phyloP scores from a whole-genome alignment of 2,888 invertebrate species.

The Rotaria sp. region DNA sequence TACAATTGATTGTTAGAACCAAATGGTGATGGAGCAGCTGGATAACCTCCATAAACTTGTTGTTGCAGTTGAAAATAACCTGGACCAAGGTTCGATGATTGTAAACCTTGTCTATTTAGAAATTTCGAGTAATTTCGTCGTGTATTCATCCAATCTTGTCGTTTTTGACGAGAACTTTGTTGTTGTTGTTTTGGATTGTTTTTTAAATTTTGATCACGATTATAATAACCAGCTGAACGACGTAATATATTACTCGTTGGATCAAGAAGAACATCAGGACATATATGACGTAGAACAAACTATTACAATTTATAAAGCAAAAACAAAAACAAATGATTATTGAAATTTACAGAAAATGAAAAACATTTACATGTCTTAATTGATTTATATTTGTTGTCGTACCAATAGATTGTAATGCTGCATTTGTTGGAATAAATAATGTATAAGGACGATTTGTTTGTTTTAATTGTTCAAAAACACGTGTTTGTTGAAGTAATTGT shows the following conservation, averaged over 20 bases:
- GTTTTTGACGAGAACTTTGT: neutral
- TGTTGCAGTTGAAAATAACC: neutral
- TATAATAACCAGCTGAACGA: neutral
- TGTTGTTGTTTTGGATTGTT: neutral
- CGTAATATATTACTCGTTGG: neutral
- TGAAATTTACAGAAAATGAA: neutral
- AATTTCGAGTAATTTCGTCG: neutral
- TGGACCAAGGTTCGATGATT: neutral
- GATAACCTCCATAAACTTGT: neutral
- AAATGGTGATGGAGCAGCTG: neutral
- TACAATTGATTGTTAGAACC: neutral
- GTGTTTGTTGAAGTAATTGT: conserved; percentile 15
- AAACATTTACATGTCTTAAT: neutral
- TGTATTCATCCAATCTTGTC: neutral
- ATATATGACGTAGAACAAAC: conserved; percentile 28
- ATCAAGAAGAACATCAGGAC: conserved; percentile 25
- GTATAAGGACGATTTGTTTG: neutral
- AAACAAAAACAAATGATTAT: neutral
- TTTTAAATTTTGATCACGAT: neutral
- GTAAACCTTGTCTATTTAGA: neutral
- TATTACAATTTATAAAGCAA: neutral
- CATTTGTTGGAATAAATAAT: conserved; percentile 25
- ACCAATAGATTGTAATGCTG: neutral
- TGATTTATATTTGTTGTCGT: neutral
- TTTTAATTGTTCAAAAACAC: conserved; percentile 19